Evolutionary conservation across 1,140 invertebrate species (phyloP), one percentile per base, ranked within the genome.

Genomic region (Physella acuta): DNA sequence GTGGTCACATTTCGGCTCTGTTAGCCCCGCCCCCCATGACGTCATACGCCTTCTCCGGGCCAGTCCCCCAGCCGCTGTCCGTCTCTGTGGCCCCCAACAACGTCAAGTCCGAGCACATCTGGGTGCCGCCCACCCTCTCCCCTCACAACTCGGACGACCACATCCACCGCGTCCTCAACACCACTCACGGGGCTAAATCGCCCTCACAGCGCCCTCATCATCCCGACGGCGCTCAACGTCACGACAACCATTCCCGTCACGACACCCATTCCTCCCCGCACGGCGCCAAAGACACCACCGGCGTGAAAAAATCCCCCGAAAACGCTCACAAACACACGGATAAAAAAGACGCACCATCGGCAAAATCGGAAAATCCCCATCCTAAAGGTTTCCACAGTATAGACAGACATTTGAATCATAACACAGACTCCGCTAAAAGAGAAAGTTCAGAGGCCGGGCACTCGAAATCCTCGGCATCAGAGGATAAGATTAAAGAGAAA

Each of bases 41-140:
- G 11, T 30, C 36, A 14, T 37, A 36, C 24, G 31, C 30, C 16
- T 44, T 37, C 16, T 56, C 64, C 3, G 14, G 26, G 2, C 17
- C 52, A 3, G 31, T 28, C 26, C 11, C 64, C 14, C 64, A 66
- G 11, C 68, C 56, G 2, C 59, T 61, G 3, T 52, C 59, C 14
- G 51, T 63, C 24, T 44, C 68, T n/a, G 26, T 56, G 11, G n/a
- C 68, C 36, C 30, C 37, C 30, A 56, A 24, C 26, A 63, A 62
- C n/a, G 36, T 64, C 0, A 53, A 58, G n/a, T 63, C 68, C 11
- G 68, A 70, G 20, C 61, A 70, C 34, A 70, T 70, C 49, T 63
- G 63, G 53, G 53, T 66, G 20, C 61, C 53, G 1, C 61, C 70
- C 0, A 60, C 31, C 24, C 34, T 70, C 3, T 64, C 61, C 2